Evolutionary conservation across 2,888 invertebrate species (phyloP).

Genomic region (Idaea aversata): DNA sequence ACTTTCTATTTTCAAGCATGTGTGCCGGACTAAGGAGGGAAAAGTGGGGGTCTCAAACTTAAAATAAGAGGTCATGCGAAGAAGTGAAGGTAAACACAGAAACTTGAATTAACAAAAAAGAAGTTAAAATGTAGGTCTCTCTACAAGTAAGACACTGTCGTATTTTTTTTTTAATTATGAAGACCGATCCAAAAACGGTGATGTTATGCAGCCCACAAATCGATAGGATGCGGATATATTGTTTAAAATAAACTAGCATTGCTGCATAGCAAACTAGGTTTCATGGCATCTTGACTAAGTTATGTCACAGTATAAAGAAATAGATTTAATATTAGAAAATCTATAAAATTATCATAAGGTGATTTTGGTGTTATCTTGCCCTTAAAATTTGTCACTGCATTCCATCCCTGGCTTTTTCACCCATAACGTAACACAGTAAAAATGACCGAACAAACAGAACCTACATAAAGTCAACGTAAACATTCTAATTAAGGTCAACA

Average conservation of each 20-base stretch:
- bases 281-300: too few species aligned
- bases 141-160: not conserved
- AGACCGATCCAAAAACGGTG: too few species aligned
- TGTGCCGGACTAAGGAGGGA: conserved; percentile 2
- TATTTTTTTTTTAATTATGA: too few species aligned
- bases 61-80: not conserved
- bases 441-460: not conserved
- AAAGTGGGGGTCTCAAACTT: not conserved
- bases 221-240: too few species aligned
- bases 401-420: not conserved
- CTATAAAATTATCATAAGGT: too few species aligned
- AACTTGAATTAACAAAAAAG: not conserved
- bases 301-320: too few species aligned
- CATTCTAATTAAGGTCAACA: not conserved
- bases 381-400: not conserved
- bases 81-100: not conserved
- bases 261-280: too few species aligned
- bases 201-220: too few species aligned
- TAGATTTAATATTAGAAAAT: too few species aligned
- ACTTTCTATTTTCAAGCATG: conserved; percentile 48
- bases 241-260: too few species aligned
- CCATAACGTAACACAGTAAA: not conserved
- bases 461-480: not conserved
- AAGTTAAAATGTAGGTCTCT: not conserved
- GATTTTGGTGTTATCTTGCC: not conserved